phyloP scores from a whole-genome alignment of 2,113 vertebrate genomes.

The Nothoprocta pentlandii region DNA sequence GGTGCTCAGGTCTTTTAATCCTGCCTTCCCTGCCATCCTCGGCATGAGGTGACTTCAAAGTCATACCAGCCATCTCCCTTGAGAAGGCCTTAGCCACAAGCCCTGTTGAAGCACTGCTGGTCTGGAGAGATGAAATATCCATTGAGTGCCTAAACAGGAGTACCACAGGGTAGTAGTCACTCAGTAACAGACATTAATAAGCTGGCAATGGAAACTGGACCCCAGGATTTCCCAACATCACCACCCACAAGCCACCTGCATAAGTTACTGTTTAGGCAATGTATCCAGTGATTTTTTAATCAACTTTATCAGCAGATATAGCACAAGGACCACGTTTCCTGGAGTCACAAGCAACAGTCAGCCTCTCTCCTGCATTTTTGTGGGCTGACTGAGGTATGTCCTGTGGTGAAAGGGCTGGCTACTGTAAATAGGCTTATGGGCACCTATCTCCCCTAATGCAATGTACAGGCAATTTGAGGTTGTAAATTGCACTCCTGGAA shows the following conservation, averaged over 20 bases:
- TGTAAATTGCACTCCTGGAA: neutral
- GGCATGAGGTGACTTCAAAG: rapidly evolving
- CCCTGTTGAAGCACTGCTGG: neutral
- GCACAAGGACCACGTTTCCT: neutral
- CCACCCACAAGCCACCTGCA: neutral
- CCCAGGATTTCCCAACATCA: neutral
- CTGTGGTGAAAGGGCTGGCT: neutral
- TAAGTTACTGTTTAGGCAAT: neutral
- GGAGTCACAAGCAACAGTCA: rapidly evolving
- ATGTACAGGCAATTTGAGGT: neutral
- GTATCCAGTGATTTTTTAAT: neutral
- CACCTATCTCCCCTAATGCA: rapidly evolving
- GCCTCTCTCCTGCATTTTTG: neutral
- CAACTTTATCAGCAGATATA: neutral
- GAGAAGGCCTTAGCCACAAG: neutral
- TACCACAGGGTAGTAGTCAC: no score
- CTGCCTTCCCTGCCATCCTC: neutral
- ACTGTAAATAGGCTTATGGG: neutral
- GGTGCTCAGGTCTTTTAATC: neutral
- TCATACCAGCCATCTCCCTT: neutral
- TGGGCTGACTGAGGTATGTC: neutral
- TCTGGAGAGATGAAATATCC: neutral
- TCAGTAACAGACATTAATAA: neutral
- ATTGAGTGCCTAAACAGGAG: neutral
- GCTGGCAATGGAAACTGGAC: neutral